Conservation (phyloP, 1,140 invertebrate genomes). For the Drosophila ohnishii region DNA sequence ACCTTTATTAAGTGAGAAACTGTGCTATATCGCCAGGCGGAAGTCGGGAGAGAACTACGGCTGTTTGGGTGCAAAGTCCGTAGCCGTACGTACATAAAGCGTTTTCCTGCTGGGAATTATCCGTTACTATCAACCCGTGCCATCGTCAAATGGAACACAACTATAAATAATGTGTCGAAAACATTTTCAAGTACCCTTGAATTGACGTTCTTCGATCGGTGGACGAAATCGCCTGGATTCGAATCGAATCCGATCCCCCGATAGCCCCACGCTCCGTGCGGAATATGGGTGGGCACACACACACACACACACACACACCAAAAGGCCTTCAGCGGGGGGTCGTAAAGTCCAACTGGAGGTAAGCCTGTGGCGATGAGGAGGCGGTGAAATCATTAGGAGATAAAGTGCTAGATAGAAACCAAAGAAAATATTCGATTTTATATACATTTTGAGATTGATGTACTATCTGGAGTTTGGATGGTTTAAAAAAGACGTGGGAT, state of each 20-base stretch:
- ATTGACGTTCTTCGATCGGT: slow-evolving; percentile 31
- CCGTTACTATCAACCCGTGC: slow-evolving; percentile 31
- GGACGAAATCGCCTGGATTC: not conserved
- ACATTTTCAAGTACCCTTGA: slow-evolving; percentile 39
- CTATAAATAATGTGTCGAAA: slow-evolving; percentile 45
- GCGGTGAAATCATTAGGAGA: slow-evolving; percentile 12
- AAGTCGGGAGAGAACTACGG: slow-evolving; percentile 17
- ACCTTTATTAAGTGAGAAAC: not conserved
- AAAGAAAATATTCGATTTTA: not conserved
- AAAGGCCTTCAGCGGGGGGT: slow-evolving; percentile 21
- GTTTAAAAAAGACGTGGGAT: not conserved
- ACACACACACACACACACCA: too few species aligned
- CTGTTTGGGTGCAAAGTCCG: slow-evolving; percentile 33
- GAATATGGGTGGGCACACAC: not conserved
- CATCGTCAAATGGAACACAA: slow-evolving; percentile 36
- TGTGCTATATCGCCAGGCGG: slow-evolving; percentile 15
- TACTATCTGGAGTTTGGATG: too few species aligned
- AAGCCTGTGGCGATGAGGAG: not conserved
- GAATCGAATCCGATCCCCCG: slow-evolving; percentile 10
- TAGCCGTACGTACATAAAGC: not conserved
- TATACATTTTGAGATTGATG: too few species aligned
- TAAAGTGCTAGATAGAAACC: too few species aligned
- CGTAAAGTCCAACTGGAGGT: slow-evolving; percentile 19
- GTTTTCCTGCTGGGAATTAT: slow-evolving; percentile 29
- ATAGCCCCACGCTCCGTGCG: not conserved